Evolutionary conservation across 2,888 invertebrate genomes (phyloP).

Genomic region (Watsonalla binaria): DNA sequence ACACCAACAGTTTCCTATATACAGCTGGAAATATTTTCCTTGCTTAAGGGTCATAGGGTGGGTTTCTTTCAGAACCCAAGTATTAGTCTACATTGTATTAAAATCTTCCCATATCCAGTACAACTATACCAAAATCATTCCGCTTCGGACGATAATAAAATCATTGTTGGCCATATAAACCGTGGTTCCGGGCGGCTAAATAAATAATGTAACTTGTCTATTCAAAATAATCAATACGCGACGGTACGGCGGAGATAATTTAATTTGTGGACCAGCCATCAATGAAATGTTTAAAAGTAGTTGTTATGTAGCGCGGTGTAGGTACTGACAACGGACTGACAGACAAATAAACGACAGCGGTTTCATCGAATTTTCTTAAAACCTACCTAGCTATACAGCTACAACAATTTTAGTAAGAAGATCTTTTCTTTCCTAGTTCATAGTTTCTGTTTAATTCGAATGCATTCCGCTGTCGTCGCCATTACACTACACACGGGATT

Average conservation of each 20-base stretch:
- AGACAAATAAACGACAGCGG: neutral
- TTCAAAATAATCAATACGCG: constrained; percentile 37
- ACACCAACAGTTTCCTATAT: too few relatives aligned
- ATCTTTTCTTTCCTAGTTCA: too few relatives aligned
- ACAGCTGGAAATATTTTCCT: too few relatives aligned
- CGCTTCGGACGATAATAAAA: constrained; percentile 4
- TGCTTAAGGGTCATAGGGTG: too few relatives aligned
- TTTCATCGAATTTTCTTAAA: neutral
- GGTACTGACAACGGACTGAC: neutral
- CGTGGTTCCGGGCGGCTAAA: constrained; percentile 35
- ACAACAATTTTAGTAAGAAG: too few relatives aligned
- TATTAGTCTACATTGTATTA: too few relatives aligned
- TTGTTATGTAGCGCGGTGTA: neutral
- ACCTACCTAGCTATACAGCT: too few relatives aligned
- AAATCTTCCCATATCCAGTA: neutral
- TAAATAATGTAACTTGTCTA: constrained; percentile 19
- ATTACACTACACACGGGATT: too few relatives aligned
- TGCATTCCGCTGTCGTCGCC: too few relatives aligned
- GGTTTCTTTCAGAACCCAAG: too few relatives aligned
- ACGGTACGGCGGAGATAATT: constrained; percentile 30
- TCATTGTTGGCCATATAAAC: constrained; percentile 9
- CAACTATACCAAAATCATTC: neutral
- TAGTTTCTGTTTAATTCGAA: too few relatives aligned
- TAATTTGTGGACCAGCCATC: constrained; percentile 8
- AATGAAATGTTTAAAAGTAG: neutral